These are phyloP conservation scores for Ceyx melanurus DNA, from an alignment of 2,113 vertebrate genomes.

Conservation along the genomic window DNA sequence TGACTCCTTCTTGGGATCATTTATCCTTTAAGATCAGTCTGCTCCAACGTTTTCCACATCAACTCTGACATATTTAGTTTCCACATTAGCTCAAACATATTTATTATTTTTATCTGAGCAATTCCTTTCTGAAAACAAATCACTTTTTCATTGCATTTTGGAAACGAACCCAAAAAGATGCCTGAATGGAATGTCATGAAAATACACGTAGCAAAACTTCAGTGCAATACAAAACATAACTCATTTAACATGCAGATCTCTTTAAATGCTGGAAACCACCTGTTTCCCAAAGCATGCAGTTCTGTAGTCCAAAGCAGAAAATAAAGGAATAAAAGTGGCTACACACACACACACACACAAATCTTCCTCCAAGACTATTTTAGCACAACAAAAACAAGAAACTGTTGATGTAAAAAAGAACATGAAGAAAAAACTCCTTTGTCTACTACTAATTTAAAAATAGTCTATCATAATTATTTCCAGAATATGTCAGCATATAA, in stretches of 20 bases:
- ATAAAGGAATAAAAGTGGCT: neutral
- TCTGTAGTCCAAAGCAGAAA: neutral
- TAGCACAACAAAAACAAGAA: slow-evolving; percentile 11
- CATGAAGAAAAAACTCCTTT: slow-evolving; percentile 30
- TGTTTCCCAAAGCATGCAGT: slow-evolving; percentile 14
- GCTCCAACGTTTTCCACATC: slow-evolving; percentile 24
- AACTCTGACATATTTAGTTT: slow-evolving; percentile 49
- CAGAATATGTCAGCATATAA: slow-evolving; percentile 49
- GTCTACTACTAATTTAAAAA: slow-evolving; percentile 40
- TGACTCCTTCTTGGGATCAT: neutral
- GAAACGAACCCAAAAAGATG: neutral
- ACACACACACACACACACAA: neutral
- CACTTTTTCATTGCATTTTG: neutral
- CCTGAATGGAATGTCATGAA: slow-evolving; percentile 30
- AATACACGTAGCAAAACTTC: slow-evolving; percentile 7
- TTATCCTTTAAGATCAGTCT: neutral
- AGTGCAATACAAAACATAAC: neutral
- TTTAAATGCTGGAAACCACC: slow-evolving; percentile 38
- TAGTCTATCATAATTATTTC: slow-evolving; percentile 46
- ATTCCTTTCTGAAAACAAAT: slow-evolving; percentile 54
- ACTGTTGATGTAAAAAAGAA: neutral
- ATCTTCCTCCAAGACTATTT: slow-evolving; percentile 20
- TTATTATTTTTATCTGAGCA: slow-evolving; percentile 55
- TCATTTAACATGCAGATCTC: neutral
- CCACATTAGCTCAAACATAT: slow-evolving; percentile 17